Base-by-base conservation (phyloP, 2,797 vertebrate genomes). In the Sebastes diploproa region DNA sequence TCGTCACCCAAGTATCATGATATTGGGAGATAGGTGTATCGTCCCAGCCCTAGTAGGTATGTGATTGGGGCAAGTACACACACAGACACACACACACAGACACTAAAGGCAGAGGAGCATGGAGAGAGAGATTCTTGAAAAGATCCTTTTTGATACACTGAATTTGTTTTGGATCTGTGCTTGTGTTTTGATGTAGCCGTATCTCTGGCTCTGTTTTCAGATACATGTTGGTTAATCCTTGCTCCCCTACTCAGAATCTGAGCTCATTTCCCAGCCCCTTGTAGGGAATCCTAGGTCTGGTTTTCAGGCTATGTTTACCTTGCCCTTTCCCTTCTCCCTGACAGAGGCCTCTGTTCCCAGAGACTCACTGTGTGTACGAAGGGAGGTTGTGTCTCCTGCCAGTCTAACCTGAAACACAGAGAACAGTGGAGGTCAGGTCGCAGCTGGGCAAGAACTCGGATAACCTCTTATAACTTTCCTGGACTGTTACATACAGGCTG, bases 291-390 rank as follows among this genome's bases (percentile, higher is more conserved):
- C n/a, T 74, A 54, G n/a, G 22, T 78, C 76, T 88, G 36, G 25
- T 73, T 85, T 81, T 52, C 66, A 75, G 59, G n/a, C 60, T 67
- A 12, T 84, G 60, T 77, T 86, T 79, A 74, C 62, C 4, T 74
- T 75, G 22, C 16, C 59, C 13, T 66, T 78, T 72, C 16, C 29
- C 52, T 63, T 80, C 29, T 71, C 59, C 13, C 54, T 79, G 72
- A 75, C 80, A 75, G 64, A 76, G 81, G 50, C 14, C 46, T 85
- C 46, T 83, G 66, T 81, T 64, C 61, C 36, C 61, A 70, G 36
- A 56, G 76, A 64, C 36, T 6, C 9, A 12, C 63, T 80, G 10
- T 83, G 74, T 89, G 69, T 83, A 72, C 60, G 12, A 36, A 82
- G 62, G 78, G 81, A 63, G 42, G 25, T 62, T 77, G 42, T 30